A percentile compares a stretch with the other conserved stretches of the same genome.
Evolutionary conservation across 2,797 vertebrate genomes (phyloP).

Genomic region (Rhynchotus rufescens): DNA sequence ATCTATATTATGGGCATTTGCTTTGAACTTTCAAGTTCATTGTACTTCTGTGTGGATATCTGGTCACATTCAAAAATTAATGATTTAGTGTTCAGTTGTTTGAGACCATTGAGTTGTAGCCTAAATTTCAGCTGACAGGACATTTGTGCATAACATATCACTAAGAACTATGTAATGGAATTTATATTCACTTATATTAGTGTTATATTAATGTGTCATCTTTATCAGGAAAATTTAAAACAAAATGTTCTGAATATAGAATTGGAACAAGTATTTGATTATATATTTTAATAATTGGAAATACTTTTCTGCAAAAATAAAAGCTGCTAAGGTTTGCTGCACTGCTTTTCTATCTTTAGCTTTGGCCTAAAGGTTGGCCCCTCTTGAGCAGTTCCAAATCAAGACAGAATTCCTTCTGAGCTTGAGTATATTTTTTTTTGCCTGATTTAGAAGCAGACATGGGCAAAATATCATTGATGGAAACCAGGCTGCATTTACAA

Average conservation of each 20-base stretch:
- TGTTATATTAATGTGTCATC: background rate
- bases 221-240: background rate
- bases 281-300: conserved; percentile 20
- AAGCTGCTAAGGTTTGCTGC: background rate
- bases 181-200: background rate
- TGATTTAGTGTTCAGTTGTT: conserved; percentile 39
- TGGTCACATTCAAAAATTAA: conserved; percentile 7
- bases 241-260: background rate
- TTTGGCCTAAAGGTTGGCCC: conserved; percentile 26
- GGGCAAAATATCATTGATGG: background rate
- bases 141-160: background rate
- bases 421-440: background rate
- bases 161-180: background rate
- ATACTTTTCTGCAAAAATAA: background rate
- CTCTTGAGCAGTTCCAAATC: background rate
- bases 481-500: background rate
- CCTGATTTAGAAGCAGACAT: background rate
- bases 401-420: background rate
- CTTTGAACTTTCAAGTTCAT: conserved; percentile 26
- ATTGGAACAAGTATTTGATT: background rate
- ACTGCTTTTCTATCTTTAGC: background rate
- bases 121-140: conserved; percentile 30
- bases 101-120: conserved; percentile 25
- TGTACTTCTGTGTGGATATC: conserved; percentile 17
- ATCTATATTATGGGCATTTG: conserved; percentile 27